These are phyloP conservation scores for Protobothrops mucrosquamatus DNA, from an alignment of 2,113 vertebrate genomes.

Conservation along the genomic window DNA sequence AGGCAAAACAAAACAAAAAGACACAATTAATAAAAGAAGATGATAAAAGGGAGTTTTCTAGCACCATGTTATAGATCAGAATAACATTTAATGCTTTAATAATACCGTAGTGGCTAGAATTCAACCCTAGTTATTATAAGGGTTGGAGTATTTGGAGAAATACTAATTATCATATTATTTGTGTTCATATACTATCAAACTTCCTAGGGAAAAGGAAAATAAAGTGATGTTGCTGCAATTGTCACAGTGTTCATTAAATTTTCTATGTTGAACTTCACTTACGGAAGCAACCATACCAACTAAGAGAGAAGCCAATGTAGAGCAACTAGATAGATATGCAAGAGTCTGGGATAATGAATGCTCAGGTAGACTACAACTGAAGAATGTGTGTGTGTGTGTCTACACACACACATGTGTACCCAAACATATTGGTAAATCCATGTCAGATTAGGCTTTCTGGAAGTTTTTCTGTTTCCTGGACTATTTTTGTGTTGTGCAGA, in stretches of 20 bases:
- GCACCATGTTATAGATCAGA: not conserved
- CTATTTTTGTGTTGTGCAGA: not conserved
- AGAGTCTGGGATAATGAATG: not conserved
- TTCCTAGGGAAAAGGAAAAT: not conserved
- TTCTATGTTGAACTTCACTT: not conserved
- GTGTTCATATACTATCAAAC: not conserved
- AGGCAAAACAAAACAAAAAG: slow-evolving; percentile 19
- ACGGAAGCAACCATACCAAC: not conserved
- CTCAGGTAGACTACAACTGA: not conserved
- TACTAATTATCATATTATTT: not conserved
- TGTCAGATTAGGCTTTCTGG: not conserved
- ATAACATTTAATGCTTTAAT: not conserved
- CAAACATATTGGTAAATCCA: not conserved
- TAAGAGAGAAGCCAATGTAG: not conserved
- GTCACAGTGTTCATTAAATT: not conserved
- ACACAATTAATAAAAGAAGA: not conserved
- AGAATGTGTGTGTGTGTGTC: not conserved
- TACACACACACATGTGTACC: not conserved
- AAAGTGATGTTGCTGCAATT: not conserved
- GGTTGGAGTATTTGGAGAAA: not conserved
- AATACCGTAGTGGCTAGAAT: not conserved
- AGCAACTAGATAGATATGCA: not conserved
- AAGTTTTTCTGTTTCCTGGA: not conserved
- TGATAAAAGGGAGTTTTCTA: not conserved
- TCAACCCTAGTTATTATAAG: not conserved